Conservation (phyloP, 2,113 vertebrate genomes). For the Phrynosoma blainvillii region DNA sequence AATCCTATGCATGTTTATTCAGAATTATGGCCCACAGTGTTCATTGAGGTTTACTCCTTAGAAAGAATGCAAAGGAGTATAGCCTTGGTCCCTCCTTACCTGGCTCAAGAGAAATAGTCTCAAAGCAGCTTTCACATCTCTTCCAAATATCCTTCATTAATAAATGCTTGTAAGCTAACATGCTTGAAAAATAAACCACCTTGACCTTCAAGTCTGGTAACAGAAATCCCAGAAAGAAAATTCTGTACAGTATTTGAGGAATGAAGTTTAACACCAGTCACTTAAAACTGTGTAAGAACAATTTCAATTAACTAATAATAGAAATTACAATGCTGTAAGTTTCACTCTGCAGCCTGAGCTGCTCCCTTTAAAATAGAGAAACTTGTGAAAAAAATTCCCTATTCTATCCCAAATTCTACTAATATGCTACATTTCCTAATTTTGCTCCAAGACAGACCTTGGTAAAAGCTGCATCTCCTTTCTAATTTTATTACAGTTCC, state of each 20-base stretch:
- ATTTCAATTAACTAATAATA: background rate
- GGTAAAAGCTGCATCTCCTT: background rate
- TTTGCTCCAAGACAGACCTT: conserved; percentile 7
- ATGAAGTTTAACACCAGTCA: background rate
- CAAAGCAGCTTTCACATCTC: conserved; percentile 14
- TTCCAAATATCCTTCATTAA: background rate
- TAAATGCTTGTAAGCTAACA: background rate
- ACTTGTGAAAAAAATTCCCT: background rate
- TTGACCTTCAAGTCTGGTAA: background rate
- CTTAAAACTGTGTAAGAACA: background rate
- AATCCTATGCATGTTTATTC: background rate
- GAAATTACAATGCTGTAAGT: too few species aligned
- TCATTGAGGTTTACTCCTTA: background rate
- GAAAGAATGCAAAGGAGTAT: background rate
- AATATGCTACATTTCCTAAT: conserved; percentile 22
- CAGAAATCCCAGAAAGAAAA: background rate
- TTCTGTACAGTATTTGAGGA: background rate
- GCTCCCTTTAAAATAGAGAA: conserved; percentile 7
- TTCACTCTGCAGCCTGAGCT: background rate
- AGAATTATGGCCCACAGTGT: background rate
- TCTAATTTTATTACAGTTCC: background rate
- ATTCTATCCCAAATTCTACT: conserved; percentile 22
- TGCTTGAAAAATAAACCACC: background rate
- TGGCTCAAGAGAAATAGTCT: conserved; percentile 3
- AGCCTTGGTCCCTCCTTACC: background rate